These are phyloP conservation scores for Eospalax fontanierii DNA, from an alignment of 2,797 vertebrate genomes.

Conservation along the genomic window DNA sequence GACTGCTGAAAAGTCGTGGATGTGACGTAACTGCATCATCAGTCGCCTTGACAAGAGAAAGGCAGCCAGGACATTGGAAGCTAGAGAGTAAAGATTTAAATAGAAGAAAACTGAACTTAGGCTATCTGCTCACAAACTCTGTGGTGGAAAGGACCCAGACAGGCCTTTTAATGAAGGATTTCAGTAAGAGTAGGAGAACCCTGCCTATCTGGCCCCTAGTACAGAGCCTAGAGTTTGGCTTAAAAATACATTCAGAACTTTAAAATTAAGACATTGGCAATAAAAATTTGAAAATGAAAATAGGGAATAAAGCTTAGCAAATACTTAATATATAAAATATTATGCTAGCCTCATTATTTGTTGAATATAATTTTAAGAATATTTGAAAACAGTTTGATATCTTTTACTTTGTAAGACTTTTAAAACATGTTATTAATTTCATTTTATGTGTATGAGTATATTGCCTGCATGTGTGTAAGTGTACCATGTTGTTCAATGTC, in stretches of 20 bases:
- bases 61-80: not conserved
- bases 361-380: conserved; percentile 35
- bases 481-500: too few relatives aligned
- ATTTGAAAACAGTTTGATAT: conserved; percentile 26
- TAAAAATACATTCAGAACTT: conserved; percentile 42
- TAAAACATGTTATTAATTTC: too few relatives aligned
- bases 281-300: conserved; percentile 26
- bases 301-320: conserved; percentile 4
- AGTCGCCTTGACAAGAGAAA: not conserved
- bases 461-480: too few relatives aligned
- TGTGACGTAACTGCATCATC: not conserved
- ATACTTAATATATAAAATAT: conserved; percentile 41
- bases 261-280: conserved; percentile 8
- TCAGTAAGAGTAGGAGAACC: not conserved
- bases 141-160: not conserved
- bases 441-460: too few relatives aligned
- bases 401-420: not conserved
- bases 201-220: not conserved
- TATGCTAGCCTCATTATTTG: not conserved
- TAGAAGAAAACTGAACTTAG: too few relatives aligned
- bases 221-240: not conserved
- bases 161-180: conserved; percentile 4
- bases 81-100: too few relatives aligned
- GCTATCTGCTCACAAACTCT: too few relatives aligned
- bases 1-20: not conserved